Evolutionary conservation across 2,797 vertebrate species (phyloP).

Genomic region (Sebastes trivittatus): DNA sequence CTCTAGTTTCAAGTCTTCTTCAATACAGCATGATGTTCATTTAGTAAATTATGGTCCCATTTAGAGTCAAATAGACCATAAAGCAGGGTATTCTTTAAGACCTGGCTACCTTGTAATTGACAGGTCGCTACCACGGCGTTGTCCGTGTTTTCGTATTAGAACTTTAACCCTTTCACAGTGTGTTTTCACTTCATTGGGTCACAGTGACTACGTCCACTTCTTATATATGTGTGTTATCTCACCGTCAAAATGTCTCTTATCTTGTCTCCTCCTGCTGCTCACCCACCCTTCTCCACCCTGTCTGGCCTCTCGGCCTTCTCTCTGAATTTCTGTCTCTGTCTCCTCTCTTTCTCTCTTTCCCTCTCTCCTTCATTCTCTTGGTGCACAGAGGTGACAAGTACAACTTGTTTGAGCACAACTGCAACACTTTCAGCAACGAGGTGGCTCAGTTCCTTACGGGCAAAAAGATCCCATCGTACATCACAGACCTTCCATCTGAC

Average conservation of each 20-base stretch:
- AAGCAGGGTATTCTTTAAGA: fast-evolving
- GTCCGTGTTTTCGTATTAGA: no score
- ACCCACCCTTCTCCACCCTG: neutral
- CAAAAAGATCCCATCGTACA: slow-evolving; percentile 92
- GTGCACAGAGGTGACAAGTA: slow-evolving; percentile 86
- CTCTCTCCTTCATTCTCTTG: neutral
- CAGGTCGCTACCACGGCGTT: no score
- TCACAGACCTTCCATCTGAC: slow-evolving; percentile 96
- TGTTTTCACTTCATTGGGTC: no score
- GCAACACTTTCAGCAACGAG: slow-evolving; percentile 95
- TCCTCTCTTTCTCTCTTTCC: neutral
- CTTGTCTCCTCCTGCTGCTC: neutral
- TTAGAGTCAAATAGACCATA: no score
- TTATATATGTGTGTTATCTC: neutral
- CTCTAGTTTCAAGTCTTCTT: no score
- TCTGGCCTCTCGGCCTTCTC: neutral
- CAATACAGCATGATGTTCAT: no score
- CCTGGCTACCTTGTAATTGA: no score
- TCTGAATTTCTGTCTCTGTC: neutral
- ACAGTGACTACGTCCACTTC: no score
- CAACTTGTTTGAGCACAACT: slow-evolving; percentile 95
- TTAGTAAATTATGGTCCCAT: no score
- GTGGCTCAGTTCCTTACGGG: slow-evolving; percentile 95
- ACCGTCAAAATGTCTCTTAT: neutral
- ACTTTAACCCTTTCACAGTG: no score